Evolutionary conservation across 1,140 invertebrate genomes (phyloP).

Genomic region (Zaprionus ghesquierei): DNA sequence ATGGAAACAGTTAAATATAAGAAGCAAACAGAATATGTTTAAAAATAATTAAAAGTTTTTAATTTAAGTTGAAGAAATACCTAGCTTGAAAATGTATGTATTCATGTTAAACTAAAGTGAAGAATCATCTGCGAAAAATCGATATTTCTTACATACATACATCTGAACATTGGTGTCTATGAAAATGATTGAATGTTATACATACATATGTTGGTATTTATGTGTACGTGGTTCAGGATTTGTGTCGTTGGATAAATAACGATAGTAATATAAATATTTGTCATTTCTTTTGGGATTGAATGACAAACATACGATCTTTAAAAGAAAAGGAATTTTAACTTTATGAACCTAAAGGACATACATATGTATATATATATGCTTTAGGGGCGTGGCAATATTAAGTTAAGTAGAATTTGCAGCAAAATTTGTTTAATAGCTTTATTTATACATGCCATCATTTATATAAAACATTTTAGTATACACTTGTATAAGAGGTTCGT

Average conservation of each 20-base stretch:
- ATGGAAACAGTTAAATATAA: background rate
- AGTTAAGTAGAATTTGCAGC: background rate
- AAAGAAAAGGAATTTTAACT: background rate
- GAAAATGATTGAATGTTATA: background rate
- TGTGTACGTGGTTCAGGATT: background rate
- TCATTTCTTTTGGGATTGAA: background rate
- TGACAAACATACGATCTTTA: background rate
- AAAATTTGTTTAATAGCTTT: background rate
- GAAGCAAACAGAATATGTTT: too few species aligned
- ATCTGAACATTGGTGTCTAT: background rate
- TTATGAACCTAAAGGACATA: background rate
- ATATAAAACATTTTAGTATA: too few species aligned
- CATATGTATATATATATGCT: background rate
- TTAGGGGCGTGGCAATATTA: background rate
- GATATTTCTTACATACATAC: constrained; percentile 28
- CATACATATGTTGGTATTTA: background rate
- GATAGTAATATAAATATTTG: background rate
- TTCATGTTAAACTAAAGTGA: background rate
- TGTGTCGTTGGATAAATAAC: background rate
- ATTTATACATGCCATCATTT: background rate
- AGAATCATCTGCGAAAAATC: constrained; percentile 39
- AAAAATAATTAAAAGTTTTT: background rate
- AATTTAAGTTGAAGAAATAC: background rate
- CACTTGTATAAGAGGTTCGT: too few species aligned
- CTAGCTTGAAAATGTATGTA: background rate